phyloP scores from a whole-genome alignment of 2,113 vertebrate species.

The Manacus vitellinus region DNA sequence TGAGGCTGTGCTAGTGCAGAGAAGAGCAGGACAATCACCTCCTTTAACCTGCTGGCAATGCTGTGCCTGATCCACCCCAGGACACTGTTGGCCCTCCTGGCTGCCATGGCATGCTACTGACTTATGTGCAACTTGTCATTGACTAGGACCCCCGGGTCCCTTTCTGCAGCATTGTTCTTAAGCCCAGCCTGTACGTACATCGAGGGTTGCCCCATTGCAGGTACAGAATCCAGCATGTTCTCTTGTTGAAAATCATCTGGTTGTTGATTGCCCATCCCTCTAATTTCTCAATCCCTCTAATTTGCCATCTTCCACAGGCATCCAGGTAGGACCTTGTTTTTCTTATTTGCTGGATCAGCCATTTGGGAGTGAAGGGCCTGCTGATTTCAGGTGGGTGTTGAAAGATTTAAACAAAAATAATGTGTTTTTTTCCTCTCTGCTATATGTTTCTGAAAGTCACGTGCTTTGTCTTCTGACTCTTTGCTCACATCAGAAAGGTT shows the following conservation, averaged over 20 bases:
- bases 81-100: accelerated
- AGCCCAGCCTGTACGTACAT: too few species aligned
- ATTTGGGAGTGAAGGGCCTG: background rate
- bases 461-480: background rate
- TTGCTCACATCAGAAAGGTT: background rate
- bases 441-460: background rate
- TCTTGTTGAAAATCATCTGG: accelerated
- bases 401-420: background rate
- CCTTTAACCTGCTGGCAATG: accelerated
- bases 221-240: background rate
- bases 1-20: accelerated
- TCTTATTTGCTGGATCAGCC: background rate
- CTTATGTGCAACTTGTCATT: accelerated
- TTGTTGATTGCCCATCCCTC: background rate
- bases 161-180: accelerated
- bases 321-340: background rate
- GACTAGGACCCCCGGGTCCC: accelerated
- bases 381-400: background rate
- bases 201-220: background rate
- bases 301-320: background rate
- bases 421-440: background rate
- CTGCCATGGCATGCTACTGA: background rate
- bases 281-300: background rate
- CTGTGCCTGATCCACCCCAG: background rate
- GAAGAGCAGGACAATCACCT: background rate